Conservation (phyloP, 2,888 invertebrate species). For the Acanthosepion pharaonis region DNA sequence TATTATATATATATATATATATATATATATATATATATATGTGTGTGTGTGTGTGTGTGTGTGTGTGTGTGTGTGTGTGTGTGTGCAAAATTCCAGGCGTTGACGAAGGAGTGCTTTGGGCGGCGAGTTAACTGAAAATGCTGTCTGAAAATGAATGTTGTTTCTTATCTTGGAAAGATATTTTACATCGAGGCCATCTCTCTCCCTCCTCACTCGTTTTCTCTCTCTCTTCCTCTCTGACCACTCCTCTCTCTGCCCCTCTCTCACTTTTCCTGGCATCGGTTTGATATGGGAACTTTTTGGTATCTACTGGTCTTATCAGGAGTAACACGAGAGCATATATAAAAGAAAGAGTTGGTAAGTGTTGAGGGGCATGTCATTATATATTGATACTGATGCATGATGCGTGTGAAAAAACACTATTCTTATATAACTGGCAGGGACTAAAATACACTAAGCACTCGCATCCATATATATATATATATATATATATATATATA, state of each 20-base stretch:
- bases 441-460: neutral
- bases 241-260: neutral
- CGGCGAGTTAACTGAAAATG: neutral
- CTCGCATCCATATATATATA: neutral
- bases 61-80: too few relatives aligned
- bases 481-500: slow-evolving; percentile 12
- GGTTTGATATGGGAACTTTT: slow-evolving; percentile 9
- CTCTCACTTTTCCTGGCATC: neutral
- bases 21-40: too few relatives aligned
- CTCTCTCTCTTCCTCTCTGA: neutral
- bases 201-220: neutral
- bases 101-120: neutral
- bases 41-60: too few relatives aligned
- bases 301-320: neutral
- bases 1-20: too few relatives aligned
- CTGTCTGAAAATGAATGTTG: neutral
- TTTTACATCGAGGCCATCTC: neutral
- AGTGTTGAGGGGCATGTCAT: neutral
- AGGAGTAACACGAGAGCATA: neutral
- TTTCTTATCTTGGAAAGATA: neutral
- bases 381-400: neutral
- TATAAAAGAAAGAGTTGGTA: neutral
- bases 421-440: neutral
- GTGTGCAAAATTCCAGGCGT: too few relatives aligned
- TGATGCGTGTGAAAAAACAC: neutral